A percentile compares a stretch with the other conserved stretches of the same genome.
Conservation (phyloP, 2,797 vertebrate species). For the Mallotus villosus region DNA sequence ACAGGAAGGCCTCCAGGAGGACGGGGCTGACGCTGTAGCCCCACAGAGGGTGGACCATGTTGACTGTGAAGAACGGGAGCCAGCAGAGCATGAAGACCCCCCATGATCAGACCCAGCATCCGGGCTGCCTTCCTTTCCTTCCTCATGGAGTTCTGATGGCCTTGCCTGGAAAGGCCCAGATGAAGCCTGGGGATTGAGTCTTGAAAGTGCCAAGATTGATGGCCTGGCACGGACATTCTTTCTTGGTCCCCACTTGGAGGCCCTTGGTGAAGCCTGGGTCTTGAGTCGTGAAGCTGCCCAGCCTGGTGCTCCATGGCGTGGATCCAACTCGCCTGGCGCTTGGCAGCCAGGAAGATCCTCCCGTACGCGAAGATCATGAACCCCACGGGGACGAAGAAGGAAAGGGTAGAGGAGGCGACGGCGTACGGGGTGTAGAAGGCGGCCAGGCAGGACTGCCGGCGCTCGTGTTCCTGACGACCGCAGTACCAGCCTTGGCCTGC, state of each 20-base stretch:
- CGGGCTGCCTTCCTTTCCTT: conserved; percentile 45
- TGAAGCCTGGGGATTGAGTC: no score
- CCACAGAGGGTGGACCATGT: conserved; percentile 22
- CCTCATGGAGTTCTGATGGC: conserved; percentile 12
- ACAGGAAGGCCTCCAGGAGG: conserved; percentile 25
- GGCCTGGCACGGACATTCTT: no score
- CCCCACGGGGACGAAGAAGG: conserved; percentile 34
- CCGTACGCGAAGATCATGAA: conserved; percentile 42
- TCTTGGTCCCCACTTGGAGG: no score
- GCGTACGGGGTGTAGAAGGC: conserved; percentile 14
- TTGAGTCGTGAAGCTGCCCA: conserved; percentile 19
- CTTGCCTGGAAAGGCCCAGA: no score
- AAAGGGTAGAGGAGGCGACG: conserved; percentile 22
- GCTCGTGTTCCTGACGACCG: background rate
- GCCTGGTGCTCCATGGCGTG: conserved; percentile 34
- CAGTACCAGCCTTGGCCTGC: background rate
- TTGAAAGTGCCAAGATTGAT: no score
- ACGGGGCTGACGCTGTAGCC: conserved; percentile 21
- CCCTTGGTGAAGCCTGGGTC: no score
- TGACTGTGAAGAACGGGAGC: conserved; percentile 38
- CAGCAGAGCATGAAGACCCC: conserved; percentile 37
- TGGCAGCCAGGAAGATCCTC: conserved; percentile 43
- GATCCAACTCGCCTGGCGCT: conserved; percentile 41
- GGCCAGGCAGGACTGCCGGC: conserved; percentile 22
- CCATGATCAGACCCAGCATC: conserved; percentile 39